Conservation (phyloP, 2,113 vertebrate genomes). For the Lampris incognitus region DNA sequence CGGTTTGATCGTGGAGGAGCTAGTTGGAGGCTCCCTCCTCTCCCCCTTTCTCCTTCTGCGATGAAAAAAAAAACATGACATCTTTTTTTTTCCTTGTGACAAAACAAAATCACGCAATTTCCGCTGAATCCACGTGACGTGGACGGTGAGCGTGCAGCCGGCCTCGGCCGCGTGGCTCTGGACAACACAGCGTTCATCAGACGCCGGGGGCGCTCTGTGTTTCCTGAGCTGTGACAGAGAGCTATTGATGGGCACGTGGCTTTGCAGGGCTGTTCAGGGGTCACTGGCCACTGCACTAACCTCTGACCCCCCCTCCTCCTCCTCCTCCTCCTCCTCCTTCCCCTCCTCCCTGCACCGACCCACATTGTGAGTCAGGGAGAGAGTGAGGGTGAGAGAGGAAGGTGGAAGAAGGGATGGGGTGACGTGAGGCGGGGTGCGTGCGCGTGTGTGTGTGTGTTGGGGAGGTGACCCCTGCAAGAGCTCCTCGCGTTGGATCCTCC, state of each 20-base stretch:
- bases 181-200: conserved; percentile 47
- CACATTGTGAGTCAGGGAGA: conserved; percentile 58
- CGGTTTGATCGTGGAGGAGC: conserved; percentile 14
- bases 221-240: conserved; percentile 75
- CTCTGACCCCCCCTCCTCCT: conserved; percentile 67
- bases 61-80: too few relatives aligned
- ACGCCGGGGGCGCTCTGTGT: conserved; percentile 54
- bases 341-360: conserved; percentile 40
- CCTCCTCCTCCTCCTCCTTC: not conserved
- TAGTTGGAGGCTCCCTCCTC: too few relatives aligned
- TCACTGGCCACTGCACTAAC: conserved; percentile 71
- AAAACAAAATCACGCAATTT: too few relatives aligned
- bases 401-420: conserved; percentile 3
- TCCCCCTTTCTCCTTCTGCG: too few relatives aligned
- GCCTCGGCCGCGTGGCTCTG: conserved; percentile 22
- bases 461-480: conserved; percentile 67
- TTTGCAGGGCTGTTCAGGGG: conserved; percentile 62
- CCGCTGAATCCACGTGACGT: too few relatives aligned
- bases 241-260: conserved; percentile 75
- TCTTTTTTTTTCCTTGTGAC: too few relatives aligned
- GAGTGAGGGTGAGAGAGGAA: conserved; percentile 31
- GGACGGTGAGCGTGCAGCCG: not conserved
- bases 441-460: not conserved
- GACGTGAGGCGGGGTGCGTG: not conserved
- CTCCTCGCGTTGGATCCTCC: conserved; percentile 58